Base-by-base conservation (phyloP, 2,888 invertebrate genomes). In the Melanophora roralis region DNA sequence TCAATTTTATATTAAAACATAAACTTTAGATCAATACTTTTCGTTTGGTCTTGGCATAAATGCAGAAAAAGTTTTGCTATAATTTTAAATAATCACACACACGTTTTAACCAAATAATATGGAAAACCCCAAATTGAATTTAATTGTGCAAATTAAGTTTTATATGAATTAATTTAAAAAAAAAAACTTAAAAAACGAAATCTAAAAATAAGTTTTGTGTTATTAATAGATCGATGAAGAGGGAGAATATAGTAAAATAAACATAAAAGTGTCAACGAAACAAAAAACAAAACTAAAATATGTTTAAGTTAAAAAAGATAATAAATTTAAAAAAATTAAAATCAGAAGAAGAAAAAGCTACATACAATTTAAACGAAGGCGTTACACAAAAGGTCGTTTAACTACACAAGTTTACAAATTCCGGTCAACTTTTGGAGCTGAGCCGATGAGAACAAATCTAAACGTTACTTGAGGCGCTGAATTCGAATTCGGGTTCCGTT, bases 301-400 rank as follows among this genome's bases (percentile, higher is more conserved):
- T 27, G 27, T 51, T 51, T 51, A n/a, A 11, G n/a, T 12, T 16
- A 21, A 62, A 34, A 60, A 60, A 57, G 11, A 64, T 36, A 60
- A 23, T 27, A 65, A 64, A 83, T 68, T 83, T 9, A 12, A 59
- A 57, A 59, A 82, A 84, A 86, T n/a, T n/a, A 83, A 81, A 85
- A n/a, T n/a, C n/a, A n/a, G n/a, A n/a, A n/a, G n/a, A n/a, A n/a
- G n/a, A n/a, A n/a, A n/a, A n/a, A n/a, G 83, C 87, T n/a, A n/a
- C n/a, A 3, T 83, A 85, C 86, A 49, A 27, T 51, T 85, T 86
- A 85, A 86, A 86, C 86, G 87, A 87, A 86, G 86, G 86, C 87
- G 84, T 86, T 86, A 81, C 78, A 82, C 85, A 84, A 84, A 86
- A 86, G 86, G 86, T 86, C 87, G 85, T 83, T 83, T 57, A 47